These are phyloP conservation scores for Incurvaria masculella DNA, from an alignment of 2,888 invertebrate genomes.

Conservation along the genomic window DNA sequence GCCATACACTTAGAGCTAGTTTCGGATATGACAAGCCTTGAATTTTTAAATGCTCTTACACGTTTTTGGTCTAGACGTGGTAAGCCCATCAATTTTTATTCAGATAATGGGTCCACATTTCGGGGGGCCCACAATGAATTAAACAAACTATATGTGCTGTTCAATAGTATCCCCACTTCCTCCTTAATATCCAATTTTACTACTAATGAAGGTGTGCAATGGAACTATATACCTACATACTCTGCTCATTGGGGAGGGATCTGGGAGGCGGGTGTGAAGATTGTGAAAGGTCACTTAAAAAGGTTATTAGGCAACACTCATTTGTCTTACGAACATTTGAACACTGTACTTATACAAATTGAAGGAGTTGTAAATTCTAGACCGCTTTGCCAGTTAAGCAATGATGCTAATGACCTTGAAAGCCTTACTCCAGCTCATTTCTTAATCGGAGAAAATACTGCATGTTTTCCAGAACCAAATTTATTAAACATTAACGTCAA, in stretches of 20 bases:
- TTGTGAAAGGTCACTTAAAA: neutral
- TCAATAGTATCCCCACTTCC: neutral
- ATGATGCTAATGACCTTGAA: neutral
- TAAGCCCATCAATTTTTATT: neutral
- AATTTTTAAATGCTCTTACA: neutral
- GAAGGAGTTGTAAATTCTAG: constrained; percentile 1
- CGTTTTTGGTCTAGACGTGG: neutral
- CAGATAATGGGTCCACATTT: neutral
- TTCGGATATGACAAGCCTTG: neutral
- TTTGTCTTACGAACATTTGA: neutral
- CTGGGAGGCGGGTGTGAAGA: neutral
- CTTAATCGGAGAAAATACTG: constrained; percentile 10
- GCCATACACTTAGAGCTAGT: constrained; percentile 3
- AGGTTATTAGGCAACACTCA: neutral
- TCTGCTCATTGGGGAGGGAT: neutral
- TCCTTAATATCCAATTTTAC: neutral
- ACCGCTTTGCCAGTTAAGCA: neutral
- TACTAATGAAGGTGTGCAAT: neutral
- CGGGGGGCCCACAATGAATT: neutral
- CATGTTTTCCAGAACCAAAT: constrained; percentile 10
- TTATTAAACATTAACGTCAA: neutral
- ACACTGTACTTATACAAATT: constrained; percentile 3
- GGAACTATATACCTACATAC: neutral
- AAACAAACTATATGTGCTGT: neutral
- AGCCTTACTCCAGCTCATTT: neutral